A percentile compares a stretch with the other conserved stretches of the same genome.
Evolutionary conservation across 2,888 invertebrate species (phyloP).

Genomic region (Ganaspis brasiliensis): DNA sequence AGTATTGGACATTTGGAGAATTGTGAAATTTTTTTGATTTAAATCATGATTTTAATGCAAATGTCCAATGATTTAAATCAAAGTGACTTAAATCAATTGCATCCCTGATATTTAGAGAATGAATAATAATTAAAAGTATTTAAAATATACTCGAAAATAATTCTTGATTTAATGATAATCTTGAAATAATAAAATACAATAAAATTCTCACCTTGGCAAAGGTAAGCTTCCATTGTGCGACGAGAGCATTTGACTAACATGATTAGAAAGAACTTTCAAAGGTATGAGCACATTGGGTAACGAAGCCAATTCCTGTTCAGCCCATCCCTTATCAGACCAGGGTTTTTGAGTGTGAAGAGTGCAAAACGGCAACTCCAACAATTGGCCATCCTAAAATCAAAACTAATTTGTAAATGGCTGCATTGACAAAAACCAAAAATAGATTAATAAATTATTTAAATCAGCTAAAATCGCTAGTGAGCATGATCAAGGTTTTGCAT

Average conservation of each 20-base stretch:
- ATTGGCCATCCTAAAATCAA: slow-evolving; percentile 78
- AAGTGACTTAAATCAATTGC: too few species aligned
- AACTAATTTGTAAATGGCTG: background rate
- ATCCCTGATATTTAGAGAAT: too few species aligned
- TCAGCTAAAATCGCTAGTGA: slow-evolving; percentile 65
- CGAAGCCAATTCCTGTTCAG: slow-evolving; percentile 86
- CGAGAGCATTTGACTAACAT: slow-evolving; percentile 86
- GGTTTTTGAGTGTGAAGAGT: slow-evolving; percentile 85
- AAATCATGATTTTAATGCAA: too few species aligned
- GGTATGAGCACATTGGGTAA: slow-evolving; percentile 84
- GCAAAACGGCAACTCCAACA: slow-evolving; percentile 84
- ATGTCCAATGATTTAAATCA: too few species aligned
- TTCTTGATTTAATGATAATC: too few species aligned
- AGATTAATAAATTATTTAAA: slow-evolving; percentile 1
- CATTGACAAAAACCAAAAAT: background rate
- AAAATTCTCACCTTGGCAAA: slow-evolving; percentile 85
- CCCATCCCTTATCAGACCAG: slow-evolving; percentile 87
- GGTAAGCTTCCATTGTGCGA: slow-evolving; percentile 90
- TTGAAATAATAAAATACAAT: too few species aligned
- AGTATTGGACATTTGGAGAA: too few species aligned
- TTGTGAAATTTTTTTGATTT: too few species aligned
- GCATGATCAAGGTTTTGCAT: slow-evolving; percentile 71
- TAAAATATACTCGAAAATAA: too few species aligned
- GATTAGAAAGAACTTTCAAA: slow-evolving; percentile 84
- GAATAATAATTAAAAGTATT: too few species aligned